phyloP scores from a whole-genome alignment of 2,797 vertebrate species.

The Hozukius guyotensis region DNA sequence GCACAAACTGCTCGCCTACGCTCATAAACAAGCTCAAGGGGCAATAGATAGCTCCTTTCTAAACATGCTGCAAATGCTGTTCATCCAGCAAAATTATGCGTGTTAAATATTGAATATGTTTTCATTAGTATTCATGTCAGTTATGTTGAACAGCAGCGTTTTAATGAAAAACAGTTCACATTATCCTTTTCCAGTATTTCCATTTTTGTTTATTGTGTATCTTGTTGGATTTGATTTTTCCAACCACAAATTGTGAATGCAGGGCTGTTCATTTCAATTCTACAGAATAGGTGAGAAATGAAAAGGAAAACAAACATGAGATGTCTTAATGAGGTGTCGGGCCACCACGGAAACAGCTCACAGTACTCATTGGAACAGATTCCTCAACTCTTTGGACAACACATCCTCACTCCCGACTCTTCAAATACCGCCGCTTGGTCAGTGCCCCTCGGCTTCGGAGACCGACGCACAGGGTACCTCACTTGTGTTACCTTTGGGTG shows the following conservation, averaged over 20 bases:
- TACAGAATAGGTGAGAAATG: not conserved
- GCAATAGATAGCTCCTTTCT: not conserved
- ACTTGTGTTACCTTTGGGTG: too few species aligned
- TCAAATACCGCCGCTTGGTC: too few species aligned
- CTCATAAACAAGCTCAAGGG: conserved; percentile 38
- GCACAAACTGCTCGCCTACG: conserved; percentile 30
- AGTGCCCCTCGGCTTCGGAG: too few species aligned
- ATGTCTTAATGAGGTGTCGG: not conserved
- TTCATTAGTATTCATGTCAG: not conserved
- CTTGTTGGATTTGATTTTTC: not conserved
- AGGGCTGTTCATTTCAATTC: not conserved
- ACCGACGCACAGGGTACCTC: too few species aligned
- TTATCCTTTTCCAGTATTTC: not conserved
- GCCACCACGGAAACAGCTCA: not conserved
- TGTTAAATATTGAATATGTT: not conserved
- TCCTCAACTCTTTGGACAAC: not conserved
- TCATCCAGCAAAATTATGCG: not conserved
- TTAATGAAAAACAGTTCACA: not conserved
- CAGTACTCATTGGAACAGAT: not conserved
- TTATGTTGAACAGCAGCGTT: not conserved
- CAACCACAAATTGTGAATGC: not conserved
- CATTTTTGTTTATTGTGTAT: not conserved
- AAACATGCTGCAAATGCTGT: conserved; percentile 1
- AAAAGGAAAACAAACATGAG: not conserved
- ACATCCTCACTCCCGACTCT: too few species aligned